Evolutionary conservation across 2,888 invertebrate genomes (phyloP).

Genomic region (Parnassius mnemosyne): DNA sequence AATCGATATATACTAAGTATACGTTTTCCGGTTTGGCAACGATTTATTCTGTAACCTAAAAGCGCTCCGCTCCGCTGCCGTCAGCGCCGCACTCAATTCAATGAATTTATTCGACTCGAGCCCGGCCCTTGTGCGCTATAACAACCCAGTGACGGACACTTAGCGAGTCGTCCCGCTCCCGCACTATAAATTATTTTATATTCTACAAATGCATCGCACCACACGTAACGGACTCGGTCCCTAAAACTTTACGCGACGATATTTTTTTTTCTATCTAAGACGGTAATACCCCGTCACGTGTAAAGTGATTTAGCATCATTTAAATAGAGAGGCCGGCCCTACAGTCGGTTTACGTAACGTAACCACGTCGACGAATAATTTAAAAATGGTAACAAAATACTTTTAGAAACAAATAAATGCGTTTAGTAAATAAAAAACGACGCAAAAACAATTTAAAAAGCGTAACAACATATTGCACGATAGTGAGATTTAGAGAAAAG

Average conservation of each 20-base stretch:
- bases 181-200: constrained; percentile 10
- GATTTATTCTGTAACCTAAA: constrained; percentile 67
- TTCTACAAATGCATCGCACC: constrained; percentile 8
- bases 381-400: constrained; percentile 49
- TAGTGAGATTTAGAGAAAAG: constrained; percentile 57
- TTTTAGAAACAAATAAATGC: constrained; percentile 41
- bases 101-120: constrained; percentile 30
- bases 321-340: constrained; percentile 38
- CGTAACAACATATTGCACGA: constrained; percentile 77
- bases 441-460: constrained; percentile 68
- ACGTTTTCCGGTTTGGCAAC: constrained; percentile 77
- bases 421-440: constrained; percentile 49
- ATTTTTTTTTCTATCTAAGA: constrained; percentile 18
- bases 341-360: constrained; percentile 47
- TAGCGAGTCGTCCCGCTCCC: constrained; percentile 7
- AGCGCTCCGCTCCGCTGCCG: constrained; percentile 41
- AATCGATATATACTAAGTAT: constrained; percentile 72
- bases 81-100: constrained; percentile 37
- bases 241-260: constrained; percentile 19
- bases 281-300: constrained; percentile 27
- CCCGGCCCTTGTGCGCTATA: constrained; percentile 32
- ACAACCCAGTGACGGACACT: constrained; percentile 13
- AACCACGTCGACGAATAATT: constrained; percentile 56
- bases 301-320: constrained; percentile 23
- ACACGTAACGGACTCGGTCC: constrained; percentile 18